A percentile compares a stretch with the other conserved stretches of the same genome.
These are phyloP conservation scores for Megalops cyprinoides DNA, from an alignment of 2,797 vertebrate genomes.

Conservation along the genomic window DNA sequence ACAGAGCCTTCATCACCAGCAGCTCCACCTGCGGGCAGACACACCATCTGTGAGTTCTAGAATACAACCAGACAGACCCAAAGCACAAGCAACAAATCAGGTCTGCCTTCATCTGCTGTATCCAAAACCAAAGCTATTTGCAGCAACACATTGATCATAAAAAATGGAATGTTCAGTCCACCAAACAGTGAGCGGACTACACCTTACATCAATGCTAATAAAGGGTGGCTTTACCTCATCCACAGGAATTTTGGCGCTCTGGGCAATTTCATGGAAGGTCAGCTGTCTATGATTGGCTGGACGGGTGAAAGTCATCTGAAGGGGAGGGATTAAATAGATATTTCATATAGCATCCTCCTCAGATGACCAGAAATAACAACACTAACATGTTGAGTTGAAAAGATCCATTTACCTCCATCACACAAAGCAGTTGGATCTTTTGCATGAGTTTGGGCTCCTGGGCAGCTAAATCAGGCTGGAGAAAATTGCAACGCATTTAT, in stretches of 20 bases:
- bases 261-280: constrained; percentile 92
- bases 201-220: background rate
- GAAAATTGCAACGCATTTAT: constrained; percentile 5
- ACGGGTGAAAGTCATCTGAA: constrained; percentile 97
- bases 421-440: constrained; percentile 94
- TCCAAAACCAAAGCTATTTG: too few species aligned
- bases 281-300: constrained; percentile 95
- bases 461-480: constrained; percentile 91
- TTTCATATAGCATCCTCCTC: too few species aligned
- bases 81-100: too few species aligned
- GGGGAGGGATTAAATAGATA: background rate
- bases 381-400: background rate
- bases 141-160: background rate
- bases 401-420: constrained; percentile 90
- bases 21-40: constrained; percentile 84
- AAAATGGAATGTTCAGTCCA: too few species aligned
- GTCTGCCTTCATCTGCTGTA: too few species aligned
- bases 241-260: constrained; percentile 89
- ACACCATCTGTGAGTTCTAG: background rate
- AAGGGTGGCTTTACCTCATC: constrained; percentile 80
- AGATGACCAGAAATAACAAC: background rate
- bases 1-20: constrained; percentile 97
- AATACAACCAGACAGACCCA: background rate
- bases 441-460: constrained; percentile 91
- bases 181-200: too few species aligned